Evolutionary conservation across 2,113 vertebrate species (phyloP), one percentile per base, ranked within the genome.

Genomic region (Sceloporus tristichus): DNA sequence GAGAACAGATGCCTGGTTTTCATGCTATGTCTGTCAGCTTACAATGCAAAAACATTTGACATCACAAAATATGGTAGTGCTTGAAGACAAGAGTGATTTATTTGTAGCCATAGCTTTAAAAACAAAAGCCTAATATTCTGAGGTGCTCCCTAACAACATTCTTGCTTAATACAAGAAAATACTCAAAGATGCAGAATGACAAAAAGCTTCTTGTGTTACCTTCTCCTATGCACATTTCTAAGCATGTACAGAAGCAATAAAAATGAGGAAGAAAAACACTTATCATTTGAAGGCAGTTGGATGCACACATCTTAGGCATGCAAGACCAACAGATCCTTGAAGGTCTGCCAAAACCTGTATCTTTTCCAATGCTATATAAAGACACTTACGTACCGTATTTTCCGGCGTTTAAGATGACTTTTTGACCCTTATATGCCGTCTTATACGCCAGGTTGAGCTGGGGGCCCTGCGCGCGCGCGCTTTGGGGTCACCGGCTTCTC

Each of bases 31-130:
- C 25, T 77, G 76, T 79, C 75, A n/a, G 59, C 40, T 68, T 79
- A 40, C 62, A 84, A 54, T 56, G 79, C 42, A 23, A 70, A 23
- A 82, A 2, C 40, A 80, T 79, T 87, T 71, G 89, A 84, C 84
- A 80, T 81, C n/a, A 2, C 0, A 79, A 88, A 68, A 1, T 75
- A 87, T 2, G 70, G 34, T 54, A 85, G 29, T 42, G 86, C 85
- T 92, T 66, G 88, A 88, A 77, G 89, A 90, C 91, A 70, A 80
- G 76, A 59, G 65, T 85, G 5, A 0, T 84, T 88, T 66, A 82
- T 56, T 53, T 88, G 48, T 66, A 91, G 82, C 53, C 88, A 65
- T 40, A 85, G 62, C 83, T 71, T 90, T 86, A 95, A 92, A 95
- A 94, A 91, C 42, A 75, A 9, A 59, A 82, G 5, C 42, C 73